Evolutionary conservation across 1,140 invertebrate species (phyloP).

Genomic region (Meloidogyne hapla): DNA sequence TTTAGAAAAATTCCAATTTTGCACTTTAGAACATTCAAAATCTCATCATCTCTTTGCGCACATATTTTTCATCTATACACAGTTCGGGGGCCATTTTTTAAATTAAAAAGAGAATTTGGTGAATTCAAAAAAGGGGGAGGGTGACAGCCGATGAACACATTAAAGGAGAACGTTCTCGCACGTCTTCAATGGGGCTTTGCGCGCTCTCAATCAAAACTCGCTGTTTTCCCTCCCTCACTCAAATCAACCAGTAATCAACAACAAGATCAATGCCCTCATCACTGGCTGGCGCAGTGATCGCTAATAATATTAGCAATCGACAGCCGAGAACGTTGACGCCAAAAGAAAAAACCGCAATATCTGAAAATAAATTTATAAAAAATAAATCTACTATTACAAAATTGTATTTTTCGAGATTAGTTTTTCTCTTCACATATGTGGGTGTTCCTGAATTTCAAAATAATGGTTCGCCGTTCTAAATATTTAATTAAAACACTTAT

Average conservation of each 20-base stretch:
- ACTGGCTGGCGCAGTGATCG: not conserved
- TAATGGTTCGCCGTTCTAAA: not conserved
- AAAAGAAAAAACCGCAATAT: conserved; percentile 7
- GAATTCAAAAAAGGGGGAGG: not conserved
- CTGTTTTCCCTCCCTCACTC: not conserved
- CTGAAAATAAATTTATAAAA: not conserved
- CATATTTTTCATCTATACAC: not conserved
- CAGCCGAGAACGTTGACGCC: not conserved
- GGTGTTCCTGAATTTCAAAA: not conserved
- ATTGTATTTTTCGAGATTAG: not conserved
- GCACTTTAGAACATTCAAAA: not conserved
- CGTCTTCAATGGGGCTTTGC: not conserved
- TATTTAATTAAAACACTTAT: not conserved
- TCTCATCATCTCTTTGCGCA: not conserved
- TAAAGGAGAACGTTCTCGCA: not conserved
- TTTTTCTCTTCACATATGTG: not conserved
- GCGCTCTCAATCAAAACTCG: not conserved
- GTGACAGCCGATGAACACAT: not conserved
- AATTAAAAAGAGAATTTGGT: not conserved
- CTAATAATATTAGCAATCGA: not conserved
- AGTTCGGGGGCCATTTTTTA: not conserved
- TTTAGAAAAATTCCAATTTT: not conserved
- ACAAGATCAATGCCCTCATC: conserved; percentile 2
- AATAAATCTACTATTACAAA: not conserved
- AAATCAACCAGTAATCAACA: not conserved